Base-by-base conservation (phyloP, 2,113 vertebrate species). In the Fregata magnificens region DNA sequence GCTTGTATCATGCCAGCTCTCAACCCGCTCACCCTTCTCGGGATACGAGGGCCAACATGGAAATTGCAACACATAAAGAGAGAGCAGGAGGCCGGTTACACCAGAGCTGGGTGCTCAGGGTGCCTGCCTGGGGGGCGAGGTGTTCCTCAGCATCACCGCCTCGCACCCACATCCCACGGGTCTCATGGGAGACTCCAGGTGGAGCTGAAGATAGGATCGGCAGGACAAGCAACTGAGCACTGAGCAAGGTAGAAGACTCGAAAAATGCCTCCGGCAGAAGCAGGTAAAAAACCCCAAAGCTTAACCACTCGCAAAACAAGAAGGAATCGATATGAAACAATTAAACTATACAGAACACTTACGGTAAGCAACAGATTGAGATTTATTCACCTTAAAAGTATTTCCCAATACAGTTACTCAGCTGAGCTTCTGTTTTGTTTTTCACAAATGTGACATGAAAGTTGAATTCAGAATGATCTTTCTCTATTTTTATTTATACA, bases 41-140 rank as follows among this genome's bases (percentile, higher is more conserved):
- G 89, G 47, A 55, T 7, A 13, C 0, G 1, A 16, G 25, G 3
- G 13, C 16, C 50, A 69, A 2, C 0, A 0, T 0, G 2, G 62
- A 13, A 36, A 59, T 1, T 8, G 32, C 1, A 1, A 63, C 61
- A 22, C 0, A 2, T 0, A 5, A 10, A 34, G 38, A 34, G 36
- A 0, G 3, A 76, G 56, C 32, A 10, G 86, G 16, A 50, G 52
- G 49, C 28, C 0, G 0, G 4, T 4, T 22, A 40, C 2, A 0
- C 6, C 82, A 16, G 4, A 44, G 36, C 12, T 4, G 2, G 5
- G 19, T 17, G 59, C 26, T 56, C 32, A 21, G 40, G 26, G 28
- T 32, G 44, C 40, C 16, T 31, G 44, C 14, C 50, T 2, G 1
- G 13, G 36, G 15, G 10, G 4, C 0, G 1, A 84, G 44, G 34